Conservation (phyloP, 2,888 invertebrate species). For the Cryptophagus acutangulus region DNA sequence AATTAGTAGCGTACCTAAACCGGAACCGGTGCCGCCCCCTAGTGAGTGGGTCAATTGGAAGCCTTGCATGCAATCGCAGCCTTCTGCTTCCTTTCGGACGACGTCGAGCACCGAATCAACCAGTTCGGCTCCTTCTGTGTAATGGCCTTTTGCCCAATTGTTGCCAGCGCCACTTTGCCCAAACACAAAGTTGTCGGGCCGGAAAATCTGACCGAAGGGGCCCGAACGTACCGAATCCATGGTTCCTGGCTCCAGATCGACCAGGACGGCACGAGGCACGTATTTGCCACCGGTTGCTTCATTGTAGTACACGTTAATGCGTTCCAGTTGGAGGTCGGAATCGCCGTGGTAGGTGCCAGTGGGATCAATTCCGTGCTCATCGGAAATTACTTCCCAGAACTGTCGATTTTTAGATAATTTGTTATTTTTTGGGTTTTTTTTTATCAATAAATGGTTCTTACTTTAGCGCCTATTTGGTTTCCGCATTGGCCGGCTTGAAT, state of each 20-base stretch:
- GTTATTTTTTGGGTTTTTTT: too few relatives aligned
- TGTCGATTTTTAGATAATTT: too few relatives aligned
- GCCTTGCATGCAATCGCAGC: constrained; percentile 92
- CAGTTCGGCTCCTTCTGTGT: constrained; percentile 78
- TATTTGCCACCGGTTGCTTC: constrained; percentile 91
- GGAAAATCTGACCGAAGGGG: constrained; percentile 88
- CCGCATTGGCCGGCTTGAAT: constrained; percentile 76
- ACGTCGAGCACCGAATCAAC: constrained; percentile 81
- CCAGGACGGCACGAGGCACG: constrained; percentile 87
- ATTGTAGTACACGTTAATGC: constrained; percentile 94
- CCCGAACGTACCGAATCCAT: constrained; percentile 96
- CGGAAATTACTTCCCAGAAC: constrained; percentile 96
- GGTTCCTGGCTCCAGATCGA: constrained; percentile 93
- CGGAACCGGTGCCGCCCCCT: constrained; percentile 94
- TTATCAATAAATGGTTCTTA: too few relatives aligned
- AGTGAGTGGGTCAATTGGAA: constrained; percentile 93
- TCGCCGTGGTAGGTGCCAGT: constrained; percentile 87
- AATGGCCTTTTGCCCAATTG: too few relatives aligned
- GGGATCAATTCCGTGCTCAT: constrained; percentile 90
- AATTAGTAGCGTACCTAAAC: constrained; percentile 92
- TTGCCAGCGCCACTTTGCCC: constrained; percentile 80
- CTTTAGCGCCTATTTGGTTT: constrained; percentile 88
- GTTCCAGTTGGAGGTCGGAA: constrained; percentile 85
- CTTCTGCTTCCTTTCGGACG: constrained; percentile 79
- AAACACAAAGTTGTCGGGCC: constrained; percentile 94